phyloP scores from a whole-genome alignment of 2,888 invertebrate genomes.

The Lydus trimaculatus region DNA sequence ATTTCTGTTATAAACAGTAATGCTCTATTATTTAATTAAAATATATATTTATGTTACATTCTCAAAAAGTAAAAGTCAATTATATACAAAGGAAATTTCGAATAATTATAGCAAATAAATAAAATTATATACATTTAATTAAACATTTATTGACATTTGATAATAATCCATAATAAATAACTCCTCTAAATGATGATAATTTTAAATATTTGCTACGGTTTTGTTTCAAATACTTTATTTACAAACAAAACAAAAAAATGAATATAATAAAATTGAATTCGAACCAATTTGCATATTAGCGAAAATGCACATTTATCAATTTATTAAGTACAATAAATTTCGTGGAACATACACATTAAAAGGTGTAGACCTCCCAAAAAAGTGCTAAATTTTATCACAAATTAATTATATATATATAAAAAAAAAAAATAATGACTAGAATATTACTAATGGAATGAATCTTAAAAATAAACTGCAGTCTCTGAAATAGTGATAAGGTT shows the following conservation, averaged over 20 bases:
- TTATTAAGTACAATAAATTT: conserved; percentile 31
- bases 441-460: conserved; percentile 26
- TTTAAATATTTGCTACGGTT: not conserved
- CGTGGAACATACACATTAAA: conserved; percentile 26
- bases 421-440: conserved; percentile 34
- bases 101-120: not conserved
- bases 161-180: not conserved
- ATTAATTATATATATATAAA: conserved; percentile 24
- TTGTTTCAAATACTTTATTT: not conserved
- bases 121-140: not conserved
- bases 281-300: conserved; percentile 32
- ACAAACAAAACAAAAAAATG: conserved; percentile 11
- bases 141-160: not conserved
- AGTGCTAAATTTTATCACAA: conserved; percentile 33
- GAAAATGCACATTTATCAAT: conserved; percentile 37
- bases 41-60: conserved; percentile 41
- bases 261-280: conserved; percentile 27
- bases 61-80: conserved; percentile 24
- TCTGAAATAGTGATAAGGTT: not conserved
- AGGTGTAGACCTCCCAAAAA: conserved; percentile 35
- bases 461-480: not conserved
- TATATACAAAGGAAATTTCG: not conserved
- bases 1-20: conserved; percentile 28
- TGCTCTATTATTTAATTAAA: conserved; percentile 33
- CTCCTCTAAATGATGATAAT: not conserved